Percentiles rank a stretch among this genome's conserved stretches.
Evolutionary conservation across 2,888 invertebrate species (phyloP).

Genomic region (Scrobipalpa atriplicella): DNA sequence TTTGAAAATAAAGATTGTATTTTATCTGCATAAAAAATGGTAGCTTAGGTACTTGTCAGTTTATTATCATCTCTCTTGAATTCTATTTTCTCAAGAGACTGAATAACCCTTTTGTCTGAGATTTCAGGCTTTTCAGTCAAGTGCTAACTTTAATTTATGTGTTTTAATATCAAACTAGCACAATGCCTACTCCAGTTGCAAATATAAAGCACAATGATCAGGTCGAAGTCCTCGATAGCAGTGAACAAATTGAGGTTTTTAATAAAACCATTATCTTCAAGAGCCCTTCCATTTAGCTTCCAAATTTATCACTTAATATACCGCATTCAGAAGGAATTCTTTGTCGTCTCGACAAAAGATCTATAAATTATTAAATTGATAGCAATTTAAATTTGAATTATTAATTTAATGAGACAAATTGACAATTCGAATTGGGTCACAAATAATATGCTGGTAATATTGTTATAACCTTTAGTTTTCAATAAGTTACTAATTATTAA

Average conservation of each 20-base stretch:
- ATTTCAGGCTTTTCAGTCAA: background rate
- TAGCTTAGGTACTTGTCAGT: too few species aligned
- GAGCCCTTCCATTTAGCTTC: slow-evolving; percentile 16
- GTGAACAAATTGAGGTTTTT: slow-evolving; percentile 23
- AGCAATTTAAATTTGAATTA: background rate
- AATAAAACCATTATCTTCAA: slow-evolving; percentile 12
- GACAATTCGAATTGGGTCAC: too few species aligned
- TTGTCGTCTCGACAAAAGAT: background rate
- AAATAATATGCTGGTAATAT: too few species aligned
- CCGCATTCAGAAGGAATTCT: slow-evolving; percentile 18
- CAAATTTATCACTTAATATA: slow-evolving; percentile 25
- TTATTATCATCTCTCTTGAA: too few species aligned
- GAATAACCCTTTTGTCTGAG: too few species aligned
- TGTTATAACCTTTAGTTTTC: too few species aligned
- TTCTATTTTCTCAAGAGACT: too few species aligned
- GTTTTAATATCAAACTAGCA: background rate
- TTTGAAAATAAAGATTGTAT: too few species aligned
- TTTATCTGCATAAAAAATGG: too few species aligned
- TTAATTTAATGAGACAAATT: background rate
- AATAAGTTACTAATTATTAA: too few species aligned
- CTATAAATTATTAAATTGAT: slow-evolving; percentile 8
- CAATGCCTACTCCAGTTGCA: background rate
- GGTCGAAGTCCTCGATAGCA: background rate
- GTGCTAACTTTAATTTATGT: background rate
- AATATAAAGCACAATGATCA: background rate